These are phyloP conservation scores for Notarius quadriscutis DNA, from an alignment of 2,113 vertebrate genomes.

Conservation along the genomic window DNA sequence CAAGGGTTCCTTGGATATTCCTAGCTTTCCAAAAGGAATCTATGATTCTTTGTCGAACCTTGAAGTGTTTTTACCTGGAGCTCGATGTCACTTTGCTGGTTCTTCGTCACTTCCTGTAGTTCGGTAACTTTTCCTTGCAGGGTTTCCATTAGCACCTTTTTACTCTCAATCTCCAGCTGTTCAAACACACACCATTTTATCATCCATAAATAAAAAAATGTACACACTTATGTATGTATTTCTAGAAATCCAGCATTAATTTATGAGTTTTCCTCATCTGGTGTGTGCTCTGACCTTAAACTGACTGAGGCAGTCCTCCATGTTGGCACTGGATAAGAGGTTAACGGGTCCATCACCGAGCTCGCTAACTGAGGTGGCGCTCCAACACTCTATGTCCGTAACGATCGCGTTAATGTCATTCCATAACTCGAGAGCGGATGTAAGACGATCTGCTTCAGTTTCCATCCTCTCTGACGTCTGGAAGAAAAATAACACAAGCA, in stretches of 20 bases:
- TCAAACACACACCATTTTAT: slow-evolving; percentile 43
- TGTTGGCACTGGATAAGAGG: slow-evolving; percentile 73
- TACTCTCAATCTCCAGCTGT: slow-evolving; percentile 83
- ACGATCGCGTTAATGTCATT: slow-evolving; percentile 81
- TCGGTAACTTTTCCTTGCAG: slow-evolving; percentile 82
- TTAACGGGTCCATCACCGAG: slow-evolving; percentile 76
- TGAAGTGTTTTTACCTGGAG: slow-evolving; percentile 81
- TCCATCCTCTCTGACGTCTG: slow-evolving; percentile 89
- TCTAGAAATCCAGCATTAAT: neutral
- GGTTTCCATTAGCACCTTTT: slow-evolving; percentile 78
- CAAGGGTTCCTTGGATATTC: neutral
- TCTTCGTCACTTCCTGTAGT: slow-evolving; percentile 80
- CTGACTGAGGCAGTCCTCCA: slow-evolving; percentile 75
- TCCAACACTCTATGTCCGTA: slow-evolving; percentile 86
- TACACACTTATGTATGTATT: too few relatives aligned
- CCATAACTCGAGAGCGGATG: slow-evolving; percentile 80
- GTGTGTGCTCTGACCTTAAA: slow-evolving; percentile 80
- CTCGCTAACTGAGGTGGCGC: slow-evolving; percentile 73
- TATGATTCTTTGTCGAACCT: neutral
- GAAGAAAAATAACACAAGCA: neutral
- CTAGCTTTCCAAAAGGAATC: neutral
- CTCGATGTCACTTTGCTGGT: slow-evolving; percentile 81
- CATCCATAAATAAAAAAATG: neutral
- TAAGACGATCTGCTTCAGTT: slow-evolving; percentile 80
- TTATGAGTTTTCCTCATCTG: neutral